Base-by-base conservation (phyloP, 2,888 invertebrate species). In the Pheosia gnoma region DNA sequence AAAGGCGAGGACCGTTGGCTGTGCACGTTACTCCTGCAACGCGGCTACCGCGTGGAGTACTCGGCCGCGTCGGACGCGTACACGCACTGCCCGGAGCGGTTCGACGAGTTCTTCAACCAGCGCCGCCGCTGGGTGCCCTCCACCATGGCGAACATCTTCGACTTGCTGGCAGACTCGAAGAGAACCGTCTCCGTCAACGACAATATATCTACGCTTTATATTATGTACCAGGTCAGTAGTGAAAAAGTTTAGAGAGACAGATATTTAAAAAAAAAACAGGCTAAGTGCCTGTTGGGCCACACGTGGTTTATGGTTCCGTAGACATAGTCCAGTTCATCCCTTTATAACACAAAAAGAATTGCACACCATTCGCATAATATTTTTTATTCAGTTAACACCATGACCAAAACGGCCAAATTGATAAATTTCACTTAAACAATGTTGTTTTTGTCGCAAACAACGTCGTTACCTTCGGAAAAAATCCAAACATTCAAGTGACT, bases 61-160 rank as follows among this genome's bases (percentile, higher is more conserved):
- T 98, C 98, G 0, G 99, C 99, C 0, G 99, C 99, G 0, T 97
- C 98, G 0, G 99, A 99, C 83, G 97, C 99, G 0, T 97, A 97
- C 88, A 99, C 99, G 0, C 98, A 98, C 84, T 97, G 98, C 41
- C 99, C 99, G 0, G 98, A 99, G 90, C 95, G 89, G 10, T 99
- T 99, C 87, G 96, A 96, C 71, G 98, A 98, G 86, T 99, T 99
- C 91, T 99, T 96, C 90, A 98, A 98, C 88, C 99, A 99, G 87
- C 95, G 99, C 11, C 95, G 99, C 11, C 95, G 99, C 51, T 99
- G 99, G 99, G 98, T 98, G 66, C 98, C 99, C 0, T 99, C 99
- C 1, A 99, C 99, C 0, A 97, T 98, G 86, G 98, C 98, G 45
- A 99, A 99, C 85, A 98, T 99, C 75, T 94, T 98, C 72, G 99